Evolutionary conservation across 2,113 vertebrate species (phyloP).

Genomic region (Passer montanus): DNA sequence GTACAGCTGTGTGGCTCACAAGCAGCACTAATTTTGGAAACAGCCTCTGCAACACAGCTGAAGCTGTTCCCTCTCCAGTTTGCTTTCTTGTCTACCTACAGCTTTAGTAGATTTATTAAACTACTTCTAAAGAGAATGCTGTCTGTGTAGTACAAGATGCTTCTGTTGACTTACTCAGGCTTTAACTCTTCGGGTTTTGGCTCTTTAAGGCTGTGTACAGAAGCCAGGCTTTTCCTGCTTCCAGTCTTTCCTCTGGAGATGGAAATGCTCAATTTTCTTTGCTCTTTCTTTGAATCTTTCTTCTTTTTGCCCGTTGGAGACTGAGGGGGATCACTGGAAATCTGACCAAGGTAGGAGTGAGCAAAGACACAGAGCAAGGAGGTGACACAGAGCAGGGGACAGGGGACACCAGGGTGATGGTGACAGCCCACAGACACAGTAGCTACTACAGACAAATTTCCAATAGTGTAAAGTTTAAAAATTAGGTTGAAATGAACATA

Average conservation of each 20-base stretch:
- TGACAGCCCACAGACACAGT: neutral
- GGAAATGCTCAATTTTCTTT: neutral
- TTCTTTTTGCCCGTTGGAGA: neutral
- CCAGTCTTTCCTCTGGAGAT: slow-evolving; percentile 8
- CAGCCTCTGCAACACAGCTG: slow-evolving; percentile 34
- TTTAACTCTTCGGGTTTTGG: slow-evolving; percentile 64
- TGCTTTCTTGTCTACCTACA: slow-evolving; percentile 7
- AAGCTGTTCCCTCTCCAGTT: slow-evolving; percentile 19
- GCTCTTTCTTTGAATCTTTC: slow-evolving; percentile 53
- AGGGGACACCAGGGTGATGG: neutral
- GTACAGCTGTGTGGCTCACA: slow-evolving; percentile 54
- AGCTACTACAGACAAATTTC: neutral
- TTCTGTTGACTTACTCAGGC: slow-evolving; percentile 68
- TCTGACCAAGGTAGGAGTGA: neutral
- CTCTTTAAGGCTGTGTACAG: neutral
- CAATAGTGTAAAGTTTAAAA: neutral
- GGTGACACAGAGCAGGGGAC: neutral
- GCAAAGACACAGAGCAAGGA: neutral
- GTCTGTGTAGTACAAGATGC: neutral
- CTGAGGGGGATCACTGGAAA: neutral
- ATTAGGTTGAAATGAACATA: neutral
- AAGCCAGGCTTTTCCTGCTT: neutral
- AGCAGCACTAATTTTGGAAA: slow-evolving; percentile 64
- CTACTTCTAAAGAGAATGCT: neutral
- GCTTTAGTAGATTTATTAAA: slow-evolving; percentile 1